Evolutionary conservation across 2,888 invertebrate genomes (phyloP), one percentile per base, ranked within the genome.

Genomic region (Spodoptera littoralis): DNA sequence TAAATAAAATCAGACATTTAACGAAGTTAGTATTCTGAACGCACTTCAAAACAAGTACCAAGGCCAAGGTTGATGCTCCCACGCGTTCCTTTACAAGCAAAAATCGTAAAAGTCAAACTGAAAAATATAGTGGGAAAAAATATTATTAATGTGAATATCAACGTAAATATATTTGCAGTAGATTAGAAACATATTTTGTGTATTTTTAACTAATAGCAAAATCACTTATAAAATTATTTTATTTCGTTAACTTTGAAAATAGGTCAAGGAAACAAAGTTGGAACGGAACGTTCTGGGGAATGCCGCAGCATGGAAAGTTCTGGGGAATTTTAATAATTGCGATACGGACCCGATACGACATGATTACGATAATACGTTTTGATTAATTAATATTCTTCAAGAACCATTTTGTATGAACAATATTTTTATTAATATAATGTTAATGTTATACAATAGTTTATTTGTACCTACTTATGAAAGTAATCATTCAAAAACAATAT

Each of bases 271-370:
- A 49, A 4, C 4, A 11, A 36, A 54, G 44, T 12, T 6, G 6
- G 9, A 1, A 48, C 6, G 42, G 46, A 45, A 46, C 47, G 58
- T 55, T 43, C 6, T 54, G 71, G 71, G 72, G 72, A 72, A 73
- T 66, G 77, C 71, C 71, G 57, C 50, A 22, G 57, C 50, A 27
- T 66, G 67, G 56, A 48, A 53, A 56, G 3, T 18, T 60, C 1
- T 3, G 36, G 18, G 24, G 3, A 1, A 11, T 11, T 66, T 72
- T 57, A 72, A 50, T 66, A 12, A 76, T 11, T 30, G 18, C 48
- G 48, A 12, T 48, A 2, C 27, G 48, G 6, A 6, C 6, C 24
- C 6, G 11, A 12, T 12, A 3, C 48, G 27, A 8, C 24, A 8
- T 24, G 22, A 24, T 0, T 24, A 8, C 48, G 22, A 41, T 24